Evolutionary conservation across 30 jellyfish, hydroid and myxozoan genomes (phyloP).

Genomic region (Pelagia noctiluca): DNA sequence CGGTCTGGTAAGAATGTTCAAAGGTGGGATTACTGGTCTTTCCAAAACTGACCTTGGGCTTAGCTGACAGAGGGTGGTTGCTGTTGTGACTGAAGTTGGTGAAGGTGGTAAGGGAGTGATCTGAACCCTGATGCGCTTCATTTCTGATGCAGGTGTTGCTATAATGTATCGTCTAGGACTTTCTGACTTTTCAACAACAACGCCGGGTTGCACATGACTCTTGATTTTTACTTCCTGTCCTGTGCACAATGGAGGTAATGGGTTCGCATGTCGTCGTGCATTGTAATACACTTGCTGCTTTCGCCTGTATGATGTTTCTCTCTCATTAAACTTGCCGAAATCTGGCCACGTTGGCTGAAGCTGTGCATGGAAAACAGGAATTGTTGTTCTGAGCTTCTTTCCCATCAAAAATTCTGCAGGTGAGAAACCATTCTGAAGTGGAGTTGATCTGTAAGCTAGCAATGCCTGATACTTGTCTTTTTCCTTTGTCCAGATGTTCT

Average conservation of each 20-base stretch:
- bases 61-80: background rate
- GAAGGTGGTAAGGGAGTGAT: constrained; percentile 41
- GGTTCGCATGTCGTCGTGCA: constrained; percentile 31
- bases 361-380: constrained; percentile 54
- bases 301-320: constrained; percentile 31
- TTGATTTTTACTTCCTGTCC: constrained; percentile 46
- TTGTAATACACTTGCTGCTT: constrained; percentile 22
- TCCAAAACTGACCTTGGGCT: background rate
- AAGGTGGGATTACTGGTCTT: constrained; percentile 10
- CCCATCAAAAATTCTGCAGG: constrained; percentile 66
- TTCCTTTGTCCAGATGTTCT: constrained; percentile 49
- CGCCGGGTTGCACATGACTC: constrained; percentile 43
- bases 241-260: constrained; percentile 8
- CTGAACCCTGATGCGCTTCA: constrained; percentile 37
- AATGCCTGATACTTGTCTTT: constrained; percentile 48
- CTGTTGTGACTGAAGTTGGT: background rate
- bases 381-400: constrained; percentile 55
- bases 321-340: constrained; percentile 19
- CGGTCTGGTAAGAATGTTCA: constrained; percentile 35
- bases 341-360: constrained; percentile 54
- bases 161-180: constrained; percentile 25
- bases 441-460: constrained; percentile 50
- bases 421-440: constrained; percentile 58
- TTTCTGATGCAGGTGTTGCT: constrained; percentile 22
- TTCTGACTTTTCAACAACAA: constrained; percentile 35